A percentile compares a stretch with the other conserved stretches of the same genome.
phyloP scores from a whole-genome alignment of 2,888 invertebrate species.

The Crematogaster levior region DNA sequence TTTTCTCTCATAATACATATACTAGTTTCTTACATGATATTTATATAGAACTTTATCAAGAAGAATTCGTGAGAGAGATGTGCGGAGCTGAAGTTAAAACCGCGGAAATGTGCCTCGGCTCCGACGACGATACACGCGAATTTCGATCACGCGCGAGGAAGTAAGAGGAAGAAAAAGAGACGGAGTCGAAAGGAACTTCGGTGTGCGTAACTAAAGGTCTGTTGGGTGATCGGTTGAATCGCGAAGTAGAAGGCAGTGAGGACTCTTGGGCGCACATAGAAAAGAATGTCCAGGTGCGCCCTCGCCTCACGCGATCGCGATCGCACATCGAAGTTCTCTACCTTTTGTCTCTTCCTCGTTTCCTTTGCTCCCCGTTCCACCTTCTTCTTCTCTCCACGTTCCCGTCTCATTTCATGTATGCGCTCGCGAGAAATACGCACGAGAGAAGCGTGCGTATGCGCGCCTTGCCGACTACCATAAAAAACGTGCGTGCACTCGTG shows the following conservation, averaged over 20 bases:
- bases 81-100: background rate
- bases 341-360: constrained; percentile 49
- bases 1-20: background rate
- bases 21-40: background rate
- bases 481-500: constrained; percentile 62
- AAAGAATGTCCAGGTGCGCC: constrained; percentile 82
- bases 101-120: constrained; percentile 53
- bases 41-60: background rate
- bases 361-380: background rate
- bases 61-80: background rate
- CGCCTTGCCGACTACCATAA: constrained; percentile 52
- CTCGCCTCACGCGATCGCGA: constrained; percentile 73
- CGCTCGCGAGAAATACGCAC: constrained; percentile 8
- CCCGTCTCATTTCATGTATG: constrained; percentile 26
- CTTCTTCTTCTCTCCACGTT: background rate
- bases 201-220: constrained; percentile 75
- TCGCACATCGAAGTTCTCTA: constrained; percentile 73
- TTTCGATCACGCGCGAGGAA: constrained; percentile 43
- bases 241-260: constrained; percentile 81
- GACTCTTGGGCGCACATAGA: constrained; percentile 79
- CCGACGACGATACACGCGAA: constrained; percentile 63
- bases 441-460: constrained; percentile 46
- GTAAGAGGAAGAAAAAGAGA: background rate
- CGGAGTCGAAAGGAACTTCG: constrained; percentile 62
- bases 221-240: constrained; percentile 79